Evolutionary conservation across 2,797 vertebrate genomes (phyloP).

Genomic region (Lutjanus argentimaculatus): DNA sequence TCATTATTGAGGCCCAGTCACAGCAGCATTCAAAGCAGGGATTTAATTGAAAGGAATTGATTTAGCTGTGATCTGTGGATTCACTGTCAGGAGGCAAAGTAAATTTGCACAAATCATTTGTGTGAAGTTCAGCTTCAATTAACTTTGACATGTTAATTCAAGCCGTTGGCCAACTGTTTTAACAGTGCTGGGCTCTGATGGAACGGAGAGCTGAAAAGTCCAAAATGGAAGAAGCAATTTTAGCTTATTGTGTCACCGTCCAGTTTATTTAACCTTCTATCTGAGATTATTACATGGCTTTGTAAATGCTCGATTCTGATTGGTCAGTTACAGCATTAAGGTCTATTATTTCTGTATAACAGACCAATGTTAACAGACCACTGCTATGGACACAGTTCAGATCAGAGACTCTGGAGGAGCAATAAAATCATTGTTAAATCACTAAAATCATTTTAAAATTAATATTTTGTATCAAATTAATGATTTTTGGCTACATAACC

Average conservation of each 20-base stretch:
- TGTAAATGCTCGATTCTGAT: no score
- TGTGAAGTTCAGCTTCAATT: neutral
- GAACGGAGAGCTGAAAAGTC: neutral
- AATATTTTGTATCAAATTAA: no score
- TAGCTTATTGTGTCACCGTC: neutral
- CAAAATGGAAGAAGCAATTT: neutral
- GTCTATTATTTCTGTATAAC: no score
- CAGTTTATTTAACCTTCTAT: neutral
- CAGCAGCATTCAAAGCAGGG: neutral
- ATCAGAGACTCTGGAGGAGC: no score
- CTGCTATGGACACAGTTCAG: no score
- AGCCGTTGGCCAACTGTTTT: neutral
- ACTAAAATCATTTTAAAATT: no score
- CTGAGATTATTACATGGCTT: neutral
- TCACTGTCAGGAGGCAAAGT: neutral
- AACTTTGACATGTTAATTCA: neutral
- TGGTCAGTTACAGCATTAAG: no score
- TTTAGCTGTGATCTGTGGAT: neutral
- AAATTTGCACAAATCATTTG: neutral
- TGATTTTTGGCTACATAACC: no score
- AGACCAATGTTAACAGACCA: no score
- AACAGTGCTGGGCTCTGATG: neutral
- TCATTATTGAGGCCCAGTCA: neutral
- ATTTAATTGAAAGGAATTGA: neutral
- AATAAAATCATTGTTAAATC: no score